phyloP scores from a whole-genome alignment of 1,140 invertebrate species.

The Steinernema khuongi region DNA sequence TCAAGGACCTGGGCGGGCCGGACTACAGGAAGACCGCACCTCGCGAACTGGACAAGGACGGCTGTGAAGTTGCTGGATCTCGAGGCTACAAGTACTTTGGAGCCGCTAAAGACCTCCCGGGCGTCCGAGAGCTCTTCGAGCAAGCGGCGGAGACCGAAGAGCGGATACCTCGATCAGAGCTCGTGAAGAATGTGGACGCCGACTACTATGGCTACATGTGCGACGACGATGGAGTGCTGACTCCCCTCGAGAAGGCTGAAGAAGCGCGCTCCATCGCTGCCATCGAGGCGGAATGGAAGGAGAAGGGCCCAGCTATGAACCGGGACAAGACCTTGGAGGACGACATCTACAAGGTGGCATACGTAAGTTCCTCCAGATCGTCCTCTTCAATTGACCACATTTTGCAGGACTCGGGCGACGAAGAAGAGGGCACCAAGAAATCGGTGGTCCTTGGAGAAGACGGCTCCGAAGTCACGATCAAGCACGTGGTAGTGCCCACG shows the following conservation, averaged over 20 bases:
- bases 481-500: constrained; percentile 55
- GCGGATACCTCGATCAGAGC: constrained; percentile 83
- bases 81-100: constrained; percentile 99
- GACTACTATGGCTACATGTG: constrained; percentile 95
- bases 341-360: constrained; percentile 51
- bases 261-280: constrained; percentile 42
- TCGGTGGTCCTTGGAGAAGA: constrained; percentile 54
- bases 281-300: constrained; percentile 38
- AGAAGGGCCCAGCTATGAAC: constrained; percentile 46
- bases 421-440: constrained; percentile 49
- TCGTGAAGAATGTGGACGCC: constrained; percentile 79
- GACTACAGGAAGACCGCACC: constrained; percentile 68
- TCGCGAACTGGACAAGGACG: constrained; percentile 55
- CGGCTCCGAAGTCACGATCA: constrained; percentile 49
- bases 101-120: constrained; percentile 93
- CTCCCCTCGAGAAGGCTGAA: constrained; percentile 72
- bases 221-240: constrained; percentile 89
- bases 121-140: constrained; percentile 93
- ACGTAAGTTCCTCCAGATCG: constrained; percentile 28
- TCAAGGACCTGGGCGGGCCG: constrained; percentile 85
- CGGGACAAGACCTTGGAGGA: constrained; percentile 39
- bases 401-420: constrained; percentile 50
- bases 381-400: constrained; percentile 13
- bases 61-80: constrained; percentile 90
- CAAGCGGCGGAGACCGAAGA: constrained; percentile 69